A percentile compares a stretch with the other conserved stretches of the same genome.
phyloP scores from a whole-genome alignment of 2,888 invertebrate species.

The Nebria salina region DNA sequence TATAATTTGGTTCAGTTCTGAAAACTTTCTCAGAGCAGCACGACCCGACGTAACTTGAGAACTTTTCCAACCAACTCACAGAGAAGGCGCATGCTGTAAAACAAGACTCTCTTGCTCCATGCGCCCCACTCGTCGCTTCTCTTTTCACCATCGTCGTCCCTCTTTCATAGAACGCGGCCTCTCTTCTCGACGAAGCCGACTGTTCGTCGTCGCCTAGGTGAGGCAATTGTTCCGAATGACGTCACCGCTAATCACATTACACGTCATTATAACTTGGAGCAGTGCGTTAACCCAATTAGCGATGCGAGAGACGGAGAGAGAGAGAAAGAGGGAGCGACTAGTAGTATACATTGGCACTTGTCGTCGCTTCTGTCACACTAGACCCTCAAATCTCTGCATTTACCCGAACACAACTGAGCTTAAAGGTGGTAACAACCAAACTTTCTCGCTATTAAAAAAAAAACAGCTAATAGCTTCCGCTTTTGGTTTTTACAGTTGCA shows the following conservation, averaged over 20 bases:
- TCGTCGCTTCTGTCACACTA: constrained; percentile 14
- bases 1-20: constrained; percentile 59
- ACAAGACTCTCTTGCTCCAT: constrained; percentile 25
- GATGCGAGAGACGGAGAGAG: constrained; percentile 52
- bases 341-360: neutral
- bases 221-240: constrained; percentile 68
- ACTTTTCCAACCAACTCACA: constrained; percentile 49
- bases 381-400: constrained; percentile 2
- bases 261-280: constrained; percentile 62
- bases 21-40: constrained; percentile 50
- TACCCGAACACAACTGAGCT: neutral
- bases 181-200: constrained; percentile 8
- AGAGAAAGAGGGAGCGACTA: neutral
- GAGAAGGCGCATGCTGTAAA: constrained; percentile 47
- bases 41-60: constrained; percentile 32
- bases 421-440: neutral
- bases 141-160: neutral
- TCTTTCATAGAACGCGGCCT: neutral
- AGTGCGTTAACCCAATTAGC: constrained; percentile 57
- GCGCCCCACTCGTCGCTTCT: neutral
- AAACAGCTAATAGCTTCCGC: neutral
- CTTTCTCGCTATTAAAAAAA: constrained; percentile 3
- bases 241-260: constrained; percentile 66
- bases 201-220: constrained; percentile 56
- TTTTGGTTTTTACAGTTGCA: constrained; percentile 4